These are phyloP conservation scores for Oryctes rhinoceros DNA, from an alignment of 1,140 invertebrate species.

Conservation along the genomic window DNA sequence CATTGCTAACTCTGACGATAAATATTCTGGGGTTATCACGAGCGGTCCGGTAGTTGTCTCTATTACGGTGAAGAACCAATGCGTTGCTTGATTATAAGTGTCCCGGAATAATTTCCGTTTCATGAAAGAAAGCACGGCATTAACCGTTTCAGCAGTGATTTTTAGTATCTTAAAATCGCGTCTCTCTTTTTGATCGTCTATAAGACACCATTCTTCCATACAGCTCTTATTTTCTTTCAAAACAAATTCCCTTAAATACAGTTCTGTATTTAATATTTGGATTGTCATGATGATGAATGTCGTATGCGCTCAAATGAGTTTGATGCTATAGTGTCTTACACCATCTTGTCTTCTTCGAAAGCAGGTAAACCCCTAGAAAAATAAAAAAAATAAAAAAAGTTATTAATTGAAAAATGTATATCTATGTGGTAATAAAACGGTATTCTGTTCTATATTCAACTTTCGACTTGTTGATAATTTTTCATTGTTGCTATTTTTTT, in stretches of 20 bases:
- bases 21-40: background rate
- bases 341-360: too few species aligned
- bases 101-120: background rate
- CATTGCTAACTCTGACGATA: background rate
- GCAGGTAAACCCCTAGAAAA: too few species aligned
- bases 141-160: background rate
- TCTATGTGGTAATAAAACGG: too few species aligned
- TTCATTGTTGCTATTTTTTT: too few species aligned
- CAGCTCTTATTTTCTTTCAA: background rate
- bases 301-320: too few species aligned
- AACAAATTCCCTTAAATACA: background rate
- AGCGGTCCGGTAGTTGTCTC: background rate
- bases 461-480: too few species aligned
- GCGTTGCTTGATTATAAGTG: background rate
- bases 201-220: background rate
- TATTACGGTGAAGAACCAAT: constrained; percentile 1
- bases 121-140: background rate
- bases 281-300: background rate
- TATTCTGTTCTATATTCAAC: too few species aligned
- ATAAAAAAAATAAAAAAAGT: too few species aligned
- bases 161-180: background rate
- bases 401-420: too few species aligned
- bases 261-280: background rate
- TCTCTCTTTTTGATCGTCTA: background rate
- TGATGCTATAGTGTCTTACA: too few species aligned